Base-by-base conservation (phyloP, 2,888 invertebrate genomes). In the Lissonota sp. region DNA sequence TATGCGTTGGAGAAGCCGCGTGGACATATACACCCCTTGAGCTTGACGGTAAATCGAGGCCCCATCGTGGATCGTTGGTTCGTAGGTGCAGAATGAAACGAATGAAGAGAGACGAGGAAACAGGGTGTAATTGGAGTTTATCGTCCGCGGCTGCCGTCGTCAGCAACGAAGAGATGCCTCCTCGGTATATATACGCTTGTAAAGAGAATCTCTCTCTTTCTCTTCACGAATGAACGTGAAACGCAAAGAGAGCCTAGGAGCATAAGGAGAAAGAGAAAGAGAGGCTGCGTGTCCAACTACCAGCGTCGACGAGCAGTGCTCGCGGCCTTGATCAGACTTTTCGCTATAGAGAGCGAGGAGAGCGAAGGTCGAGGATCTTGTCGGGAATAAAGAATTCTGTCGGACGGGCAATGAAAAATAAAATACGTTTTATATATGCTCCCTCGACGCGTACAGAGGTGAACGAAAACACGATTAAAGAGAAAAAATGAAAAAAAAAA, bases 71-170 rank as follows among this genome's bases (percentile, higher is more conserved):
- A 12, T 44, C 49, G 57, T 69, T 73, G 44, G 55, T 44, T 72
- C 67, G 70, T 60, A 73, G 60, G 73, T 62, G 53, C 51, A 51
- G 67, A 72, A 79, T 55, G 46, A 49, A 76, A 71, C 66, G 73
- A 77, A 58, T 62, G 58, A 51, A 44, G 58, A 75, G 57, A 78
- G 74, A 74, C 76, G 70, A 72, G 81, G 70, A 64, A 73, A 63
- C 26, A 14, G 62, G 74, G 72, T 67, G 81, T 83, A 82, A 82
- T 83, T 83, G 82, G 82, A 82, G 79, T 82, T 81, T 82, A 82
- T 83, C 79, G 81, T 71, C 70, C 79, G 69, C 73, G 69, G 76
- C 64, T 67, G 66, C 71, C 69, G 62, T 70, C 70, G 66, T 76
- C 76, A 77, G 79, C 76, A 63, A 82, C 66, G 76, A 69, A 58